Percentiles rank a stretch among this genome's conserved stretches.
phyloP scores from a whole-genome alignment of 2,888 invertebrate species.

The Himalopsyche japonica region DNA sequence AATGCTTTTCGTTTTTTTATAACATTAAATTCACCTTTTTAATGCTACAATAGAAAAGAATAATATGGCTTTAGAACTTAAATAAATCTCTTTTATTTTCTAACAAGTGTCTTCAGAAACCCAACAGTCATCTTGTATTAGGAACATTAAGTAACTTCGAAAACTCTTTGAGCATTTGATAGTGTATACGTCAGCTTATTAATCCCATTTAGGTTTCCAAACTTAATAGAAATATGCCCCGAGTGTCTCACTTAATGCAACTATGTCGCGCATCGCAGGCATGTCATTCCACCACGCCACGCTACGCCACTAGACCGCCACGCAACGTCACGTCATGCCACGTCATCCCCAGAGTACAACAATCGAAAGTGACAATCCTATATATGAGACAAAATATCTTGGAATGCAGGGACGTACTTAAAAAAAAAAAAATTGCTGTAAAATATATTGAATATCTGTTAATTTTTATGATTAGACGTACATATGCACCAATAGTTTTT shows the following conservation, averaged over 20 bases:
- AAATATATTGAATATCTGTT: no score
- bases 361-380: constrained; percentile 27
- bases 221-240: neutral
- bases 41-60: no score
- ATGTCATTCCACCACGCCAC: neutral
- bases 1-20: no score
- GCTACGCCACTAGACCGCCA: neutral
- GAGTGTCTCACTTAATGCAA: neutral
- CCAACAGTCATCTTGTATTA: no score
- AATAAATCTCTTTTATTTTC: no score
- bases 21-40: no score
- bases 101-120: no score
- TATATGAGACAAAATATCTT: neutral
- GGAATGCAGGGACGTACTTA: constrained; percentile 6
- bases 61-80: no score
- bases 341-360: neutral
- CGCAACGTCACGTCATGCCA: neutral
- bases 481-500: no score
- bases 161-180: neutral
- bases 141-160: no score
- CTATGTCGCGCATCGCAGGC: neutral
- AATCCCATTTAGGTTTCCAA: neutral
- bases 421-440: no score
- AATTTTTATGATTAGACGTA: no score
- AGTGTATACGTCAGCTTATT: neutral